Percentiles rank a stretch among this genome's conserved stretches.
phyloP scores from a whole-genome alignment of 1,140 invertebrate species.

The Pseudomyrmex cubaensis region DNA sequence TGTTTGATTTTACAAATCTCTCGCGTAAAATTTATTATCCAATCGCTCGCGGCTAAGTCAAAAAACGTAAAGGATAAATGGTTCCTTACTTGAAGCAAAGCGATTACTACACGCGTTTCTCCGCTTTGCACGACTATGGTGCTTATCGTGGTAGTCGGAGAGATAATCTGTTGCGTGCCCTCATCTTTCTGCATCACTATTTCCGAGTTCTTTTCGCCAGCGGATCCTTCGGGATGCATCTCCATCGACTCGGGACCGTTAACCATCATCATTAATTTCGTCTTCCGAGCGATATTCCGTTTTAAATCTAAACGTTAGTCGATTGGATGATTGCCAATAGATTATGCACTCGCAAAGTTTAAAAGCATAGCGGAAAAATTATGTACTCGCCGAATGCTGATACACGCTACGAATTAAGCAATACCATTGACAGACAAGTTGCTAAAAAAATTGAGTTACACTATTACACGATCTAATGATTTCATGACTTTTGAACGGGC shows the following conservation, averaged over 20 bases:
- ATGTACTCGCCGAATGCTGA: not conserved
- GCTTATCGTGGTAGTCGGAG: conserved; percentile 91
- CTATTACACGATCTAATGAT: not conserved
- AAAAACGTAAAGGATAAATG: not conserved
- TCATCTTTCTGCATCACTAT: conserved; percentile 66
- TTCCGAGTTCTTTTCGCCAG: conserved; percentile 66
- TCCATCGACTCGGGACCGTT: conserved; percentile 78
- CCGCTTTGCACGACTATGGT: conserved; percentile 96
- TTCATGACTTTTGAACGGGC: conserved; percentile 8
- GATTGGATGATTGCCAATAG: conserved; percentile 32
- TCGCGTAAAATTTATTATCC: not conserved
- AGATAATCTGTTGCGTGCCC: conserved; percentile 69
- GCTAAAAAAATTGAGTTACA: conserved; percentile 26
- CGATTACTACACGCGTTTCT: conserved; percentile 94
- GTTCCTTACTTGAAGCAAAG: conserved; percentile 93
- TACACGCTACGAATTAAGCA: not conserved
- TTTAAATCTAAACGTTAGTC: conserved; percentile 42
- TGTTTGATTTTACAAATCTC: not conserved
- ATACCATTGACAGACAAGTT: not conserved
- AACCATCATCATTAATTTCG: conserved; percentile 75
- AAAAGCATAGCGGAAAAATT: not conserved
- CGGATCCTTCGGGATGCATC: conserved; percentile 68
- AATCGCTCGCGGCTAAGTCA: too few species aligned
- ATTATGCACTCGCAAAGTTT: too few species aligned
- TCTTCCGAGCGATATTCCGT: conserved; percentile 54